Evolutionary conservation across 2,797 vertebrate species (phyloP).

Genomic region (Parotocinclus haroldoi): DNA sequence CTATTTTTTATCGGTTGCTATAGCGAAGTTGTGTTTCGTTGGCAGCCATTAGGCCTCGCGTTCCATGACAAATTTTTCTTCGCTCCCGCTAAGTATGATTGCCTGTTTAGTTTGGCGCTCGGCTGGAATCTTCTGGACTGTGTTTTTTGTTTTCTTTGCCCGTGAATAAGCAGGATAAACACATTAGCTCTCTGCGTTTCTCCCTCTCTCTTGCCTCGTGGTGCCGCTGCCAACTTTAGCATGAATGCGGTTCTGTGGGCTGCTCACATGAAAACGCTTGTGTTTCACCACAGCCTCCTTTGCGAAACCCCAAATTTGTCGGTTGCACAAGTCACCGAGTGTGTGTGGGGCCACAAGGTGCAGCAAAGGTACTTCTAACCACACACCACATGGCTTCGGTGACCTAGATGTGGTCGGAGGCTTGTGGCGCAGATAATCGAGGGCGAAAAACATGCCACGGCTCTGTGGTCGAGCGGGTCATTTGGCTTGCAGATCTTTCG

Average conservation of each 20-base stretch:
- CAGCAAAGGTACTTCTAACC: slow-evolving; percentile 65
- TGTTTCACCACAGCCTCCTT: slow-evolving; percentile 59
- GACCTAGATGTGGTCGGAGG: slow-evolving; percentile 64
- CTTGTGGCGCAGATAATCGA: slow-evolving; percentile 45
- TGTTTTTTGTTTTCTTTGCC: slow-evolving; percentile 32
- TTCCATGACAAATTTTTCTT: slow-evolving; percentile 35
- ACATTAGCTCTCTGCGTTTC: slow-evolving; percentile 32
- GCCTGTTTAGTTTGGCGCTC: slow-evolving; percentile 44
- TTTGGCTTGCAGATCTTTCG: too few relatives aligned
- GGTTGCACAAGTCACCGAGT: slow-evolving; percentile 59
- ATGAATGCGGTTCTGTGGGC: slow-evolving; percentile 66
- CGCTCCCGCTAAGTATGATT: slow-evolving; percentile 27
- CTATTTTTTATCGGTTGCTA: too few relatives aligned
- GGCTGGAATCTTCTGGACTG: slow-evolving; percentile 27
- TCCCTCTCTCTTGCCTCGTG: slow-evolving; percentile 37
- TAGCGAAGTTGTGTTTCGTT: slow-evolving; percentile 33
- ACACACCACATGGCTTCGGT: slow-evolving; percentile 55
- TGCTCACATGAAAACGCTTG: slow-evolving; percentile 68
- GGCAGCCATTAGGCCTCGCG: slow-evolving; percentile 30
- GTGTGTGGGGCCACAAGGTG: slow-evolving; percentile 69
- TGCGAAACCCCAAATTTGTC: slow-evolving; percentile 71
- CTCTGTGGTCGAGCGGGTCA: slow-evolving; percentile 18
- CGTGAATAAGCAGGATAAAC: slow-evolving; percentile 37
- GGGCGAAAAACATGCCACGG: too few relatives aligned
- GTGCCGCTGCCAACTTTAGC: slow-evolving; percentile 27